Percentiles rank a stretch among this genome's conserved stretches.
Conservation (phyloP, 2,888 invertebrate genomes). For the Sminthurinus aureus region DNA sequence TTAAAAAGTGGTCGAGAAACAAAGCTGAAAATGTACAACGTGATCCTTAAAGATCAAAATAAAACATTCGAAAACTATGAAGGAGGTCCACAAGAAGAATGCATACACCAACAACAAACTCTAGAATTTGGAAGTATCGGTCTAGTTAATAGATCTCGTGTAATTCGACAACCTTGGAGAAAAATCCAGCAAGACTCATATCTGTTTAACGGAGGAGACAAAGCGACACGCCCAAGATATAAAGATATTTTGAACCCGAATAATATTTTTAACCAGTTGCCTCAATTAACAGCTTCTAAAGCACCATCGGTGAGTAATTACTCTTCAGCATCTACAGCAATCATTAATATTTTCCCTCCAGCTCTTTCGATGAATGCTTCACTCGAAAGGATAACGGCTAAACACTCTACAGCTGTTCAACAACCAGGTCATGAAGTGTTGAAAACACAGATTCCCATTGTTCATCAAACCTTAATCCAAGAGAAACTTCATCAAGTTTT, state of each 20-base stretch:
- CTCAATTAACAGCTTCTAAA: background rate
- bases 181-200: background rate
- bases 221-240: background rate
- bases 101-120: background rate
- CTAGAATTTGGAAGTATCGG: background rate
- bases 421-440: background rate
- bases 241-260: slow-evolving; percentile 5
- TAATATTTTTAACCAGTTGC: slow-evolving; percentile 19
- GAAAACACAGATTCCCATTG: background rate
- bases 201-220: too few species aligned
- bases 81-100: too few species aligned
- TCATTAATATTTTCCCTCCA: background rate
- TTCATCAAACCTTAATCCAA: background rate
- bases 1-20: background rate
- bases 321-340: background rate
- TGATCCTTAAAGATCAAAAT: too few species aligned
- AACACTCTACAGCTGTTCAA: background rate
- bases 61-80: too few species aligned
- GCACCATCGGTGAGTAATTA: background rate
- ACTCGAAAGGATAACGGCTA: background rate
- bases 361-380: background rate
- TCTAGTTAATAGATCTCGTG: background rate
- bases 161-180: slow-evolving; percentile 3
- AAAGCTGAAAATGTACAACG: background rate
- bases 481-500: background rate